Conservation (phyloP, 1,140 invertebrate genomes). For the Lasioglossum baleicum region DNA sequence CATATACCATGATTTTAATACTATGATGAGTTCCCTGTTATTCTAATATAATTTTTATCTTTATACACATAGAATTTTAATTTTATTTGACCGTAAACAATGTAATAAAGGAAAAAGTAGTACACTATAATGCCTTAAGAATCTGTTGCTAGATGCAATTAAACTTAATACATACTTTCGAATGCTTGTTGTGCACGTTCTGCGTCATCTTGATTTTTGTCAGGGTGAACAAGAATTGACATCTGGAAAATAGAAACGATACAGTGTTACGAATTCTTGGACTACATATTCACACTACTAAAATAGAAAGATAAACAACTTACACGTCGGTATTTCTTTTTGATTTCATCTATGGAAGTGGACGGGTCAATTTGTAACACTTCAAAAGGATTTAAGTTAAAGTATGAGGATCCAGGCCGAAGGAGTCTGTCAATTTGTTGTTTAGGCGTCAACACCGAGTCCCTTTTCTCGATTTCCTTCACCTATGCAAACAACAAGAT, state of each 20-base stretch:
- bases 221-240: conserved; percentile 98
- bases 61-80: no score
- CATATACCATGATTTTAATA: no score
- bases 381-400: conserved; percentile 98
- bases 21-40: no score
- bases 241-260: conserved; percentile 81
- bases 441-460: conserved; percentile 93
- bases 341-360: conserved; percentile 92
- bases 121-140: not conserved
- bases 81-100: no score
- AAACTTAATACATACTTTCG: conserved; percentile 83
- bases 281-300: not conserved
- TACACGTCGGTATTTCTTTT: conserved; percentile 96
- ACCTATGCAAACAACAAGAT: conserved; percentile 83
- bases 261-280: not conserved
- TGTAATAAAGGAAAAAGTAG: not conserved
- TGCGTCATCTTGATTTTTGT: conserved; percentile 97
- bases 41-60: no score
- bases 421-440: conserved; percentile 97
- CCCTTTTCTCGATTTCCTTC: conserved; percentile 96
- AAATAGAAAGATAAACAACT: conserved; percentile 52
- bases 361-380: conserved; percentile 97
- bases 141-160: not conserved
- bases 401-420: conserved; percentile 96
- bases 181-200: conserved; percentile 97